These are phyloP conservation scores for Sycophaga agraensis DNA, from an alignment of 1,140 invertebrate genomes.

Conservation along the genomic window DNA sequence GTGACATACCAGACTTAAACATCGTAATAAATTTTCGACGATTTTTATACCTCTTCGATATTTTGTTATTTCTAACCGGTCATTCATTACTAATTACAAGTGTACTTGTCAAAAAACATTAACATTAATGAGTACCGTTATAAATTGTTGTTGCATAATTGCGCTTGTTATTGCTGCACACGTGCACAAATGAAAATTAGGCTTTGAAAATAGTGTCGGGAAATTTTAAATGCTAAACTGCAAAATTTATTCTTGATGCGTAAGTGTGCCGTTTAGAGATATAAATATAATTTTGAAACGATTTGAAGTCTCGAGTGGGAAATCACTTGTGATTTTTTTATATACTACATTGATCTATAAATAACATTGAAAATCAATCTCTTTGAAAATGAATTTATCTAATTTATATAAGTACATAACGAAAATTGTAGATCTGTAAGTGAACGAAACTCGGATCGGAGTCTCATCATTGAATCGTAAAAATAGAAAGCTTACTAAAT, in stretches of 20 bases:
- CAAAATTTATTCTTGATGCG: constrained; percentile 4
- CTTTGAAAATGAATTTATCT: background rate
- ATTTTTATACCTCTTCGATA: no score
- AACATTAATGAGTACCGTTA: no score
- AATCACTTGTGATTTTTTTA: constrained; percentile 15
- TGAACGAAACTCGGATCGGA: no score
- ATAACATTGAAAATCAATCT: constrained; percentile 20
- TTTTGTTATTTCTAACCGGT: background rate
- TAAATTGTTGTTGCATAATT: background rate
- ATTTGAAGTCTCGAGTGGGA: constrained; percentile 7
- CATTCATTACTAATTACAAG: background rate
- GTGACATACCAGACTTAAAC: no score
- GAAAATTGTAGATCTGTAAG: background rate
- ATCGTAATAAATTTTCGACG: no score
- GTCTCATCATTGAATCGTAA: background rate
- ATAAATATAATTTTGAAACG: constrained; percentile 2
- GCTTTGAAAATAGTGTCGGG: background rate
- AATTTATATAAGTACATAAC: constrained; percentile 4
- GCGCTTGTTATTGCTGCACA: background rate
- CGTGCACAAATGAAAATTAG: background rate
- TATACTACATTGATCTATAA: constrained; percentile 13
- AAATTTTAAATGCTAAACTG: constrained; percentile 10
- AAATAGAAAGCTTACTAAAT: no score
- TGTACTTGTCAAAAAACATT: background rate
- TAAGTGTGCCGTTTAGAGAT: background rate